Evolutionary conservation across 2,888 invertebrate genomes (phyloP).

Genomic region (Platyscelio sp.): DNA sequence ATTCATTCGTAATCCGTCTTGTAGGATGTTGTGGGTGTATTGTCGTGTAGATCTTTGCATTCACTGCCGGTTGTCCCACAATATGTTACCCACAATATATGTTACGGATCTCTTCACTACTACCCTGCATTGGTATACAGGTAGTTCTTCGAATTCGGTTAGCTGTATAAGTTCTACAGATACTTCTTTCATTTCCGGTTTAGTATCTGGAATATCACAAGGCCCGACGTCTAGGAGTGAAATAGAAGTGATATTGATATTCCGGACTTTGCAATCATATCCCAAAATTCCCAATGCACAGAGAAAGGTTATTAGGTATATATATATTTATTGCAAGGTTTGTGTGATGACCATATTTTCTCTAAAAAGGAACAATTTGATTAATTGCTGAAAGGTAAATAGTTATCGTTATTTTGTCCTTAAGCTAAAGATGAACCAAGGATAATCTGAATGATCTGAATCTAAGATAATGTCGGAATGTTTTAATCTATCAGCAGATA

Average conservation of each 20-base stretch:
- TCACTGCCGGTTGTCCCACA: no score
- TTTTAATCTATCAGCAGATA: no score
- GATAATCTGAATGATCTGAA: no score
- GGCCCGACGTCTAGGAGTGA: constrained; percentile 31
- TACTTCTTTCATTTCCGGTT: not conserved
- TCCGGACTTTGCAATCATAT: constrained; percentile 27
- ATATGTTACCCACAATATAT: not conserved
- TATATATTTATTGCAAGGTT: no score
- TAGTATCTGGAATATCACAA: constrained; percentile 22
- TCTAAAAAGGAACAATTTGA: no score
- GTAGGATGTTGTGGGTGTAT: not conserved
- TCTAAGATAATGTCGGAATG: no score
- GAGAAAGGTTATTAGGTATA: no score
- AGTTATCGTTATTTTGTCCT: no score
- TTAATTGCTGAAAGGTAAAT: no score
- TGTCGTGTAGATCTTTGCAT: not conserved
- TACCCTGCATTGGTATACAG: constrained; percentile 12
- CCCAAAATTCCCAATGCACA: constrained; percentile 11
- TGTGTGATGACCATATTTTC: no score
- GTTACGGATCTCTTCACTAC: not conserved
- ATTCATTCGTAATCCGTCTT: not conserved
- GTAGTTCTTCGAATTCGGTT: not conserved
- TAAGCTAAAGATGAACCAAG: no score
- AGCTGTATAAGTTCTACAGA: constrained; percentile 10
- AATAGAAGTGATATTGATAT: constrained; percentile 42